Percentiles rank a stretch among this genome's conserved stretches.
phyloP scores from a whole-genome alignment of 2,113 vertebrate genomes.

The Mastomys natalensis region DNA sequence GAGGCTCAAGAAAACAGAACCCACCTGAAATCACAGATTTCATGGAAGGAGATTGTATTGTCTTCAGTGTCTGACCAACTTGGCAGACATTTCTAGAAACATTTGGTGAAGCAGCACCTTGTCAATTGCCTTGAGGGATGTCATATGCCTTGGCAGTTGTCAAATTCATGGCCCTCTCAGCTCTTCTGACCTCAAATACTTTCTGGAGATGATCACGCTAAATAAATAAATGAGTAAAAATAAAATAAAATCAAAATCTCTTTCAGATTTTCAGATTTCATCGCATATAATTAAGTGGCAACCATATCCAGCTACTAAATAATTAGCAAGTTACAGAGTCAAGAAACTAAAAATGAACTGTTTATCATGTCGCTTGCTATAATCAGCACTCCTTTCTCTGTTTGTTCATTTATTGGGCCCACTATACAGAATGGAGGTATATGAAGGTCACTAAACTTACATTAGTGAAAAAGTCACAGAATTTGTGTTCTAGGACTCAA shows the following conservation, averaged over 20 bases:
- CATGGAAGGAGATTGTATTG: not conserved
- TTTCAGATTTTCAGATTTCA: not conserved
- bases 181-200: constrained; percentile 47
- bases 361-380: not conserved
- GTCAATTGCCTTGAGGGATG: constrained; percentile 63
- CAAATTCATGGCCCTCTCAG: constrained; percentile 70
- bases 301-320: not conserved
- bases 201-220: constrained; percentile 57
- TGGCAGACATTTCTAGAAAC: constrained; percentile 78
- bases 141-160: constrained; percentile 81
- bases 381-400: not conserved
- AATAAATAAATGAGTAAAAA: not conserved
- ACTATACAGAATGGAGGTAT: not conserved
- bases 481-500: not conserved
- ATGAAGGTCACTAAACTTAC: not conserved
- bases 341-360: not conserved
- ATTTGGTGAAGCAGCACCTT: constrained; percentile 65
- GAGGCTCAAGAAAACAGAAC: not conserved
- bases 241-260: not conserved
- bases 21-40: constrained; percentile 72
- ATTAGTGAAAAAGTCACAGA: not conserved
- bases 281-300: not conserved
- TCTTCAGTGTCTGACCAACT: not conserved
- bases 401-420: not conserved
- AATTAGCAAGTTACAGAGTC: not conserved